Evolutionary conservation across 2,888 invertebrate species (phyloP).

Genomic region (Leptopterna dolabrata): DNA sequence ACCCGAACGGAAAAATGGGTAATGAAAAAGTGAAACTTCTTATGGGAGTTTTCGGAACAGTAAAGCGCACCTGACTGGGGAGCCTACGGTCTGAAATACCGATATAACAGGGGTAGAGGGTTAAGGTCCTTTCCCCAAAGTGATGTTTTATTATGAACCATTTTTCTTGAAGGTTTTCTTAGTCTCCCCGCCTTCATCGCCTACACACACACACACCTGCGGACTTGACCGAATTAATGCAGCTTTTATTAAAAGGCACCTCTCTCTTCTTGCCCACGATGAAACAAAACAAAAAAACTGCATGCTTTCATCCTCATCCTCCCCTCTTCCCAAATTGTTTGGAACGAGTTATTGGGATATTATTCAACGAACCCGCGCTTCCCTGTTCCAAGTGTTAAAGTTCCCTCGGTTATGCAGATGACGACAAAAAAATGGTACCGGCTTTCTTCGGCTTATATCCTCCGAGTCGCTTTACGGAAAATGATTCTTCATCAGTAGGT

Average conservation of each 20-base stretch:
- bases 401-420: slow-evolving; percentile 37
- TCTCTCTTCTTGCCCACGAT: neutral
- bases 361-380: slow-evolving; percentile 39
- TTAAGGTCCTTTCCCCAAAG: slow-evolving; percentile 19
- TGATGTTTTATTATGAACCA: slow-evolving; percentile 49
- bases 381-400: neutral
- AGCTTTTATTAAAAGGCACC: slow-evolving; percentile 48
- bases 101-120: slow-evolving; percentile 1
- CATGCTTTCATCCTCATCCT: slow-evolving; percentile 1
- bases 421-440: slow-evolving; percentile 25
- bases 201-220: slow-evolving; percentile 26
- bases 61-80: slow-evolving; percentile 45
- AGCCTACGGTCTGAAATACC: slow-evolving; percentile 30
- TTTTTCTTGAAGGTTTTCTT: slow-evolving; percentile 42
- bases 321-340: neutral
- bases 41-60: slow-evolving; percentile 35
- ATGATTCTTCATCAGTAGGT: too few species aligned
- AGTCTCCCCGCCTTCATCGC: neutral
- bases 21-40: slow-evolving; percentile 52
- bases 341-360: slow-evolving; percentile 23
- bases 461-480: too few species aligned
- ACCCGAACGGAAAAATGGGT: slow-evolving; percentile 9
- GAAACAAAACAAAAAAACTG: neutral
- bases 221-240: slow-evolving; percentile 54
- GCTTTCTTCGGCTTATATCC: too few species aligned